Percentiles rank a stretch among this genome's conserved stretches.
These are phyloP conservation scores for Proisotoma minuta DNA, from an alignment of 2,888 invertebrate species.

Conservation along the genomic window DNA sequence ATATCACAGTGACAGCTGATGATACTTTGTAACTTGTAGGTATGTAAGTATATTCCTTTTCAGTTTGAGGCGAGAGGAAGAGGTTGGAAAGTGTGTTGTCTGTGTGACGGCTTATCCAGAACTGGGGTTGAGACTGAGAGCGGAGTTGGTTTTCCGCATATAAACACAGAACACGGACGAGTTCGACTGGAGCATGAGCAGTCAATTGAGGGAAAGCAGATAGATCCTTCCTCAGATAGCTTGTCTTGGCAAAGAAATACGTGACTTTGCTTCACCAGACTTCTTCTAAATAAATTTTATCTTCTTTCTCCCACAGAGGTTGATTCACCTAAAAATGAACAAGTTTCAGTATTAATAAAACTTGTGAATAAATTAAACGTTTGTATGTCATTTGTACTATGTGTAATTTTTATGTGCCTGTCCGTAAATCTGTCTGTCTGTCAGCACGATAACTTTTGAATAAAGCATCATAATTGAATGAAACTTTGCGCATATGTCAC, in stretches of 20 bases:
- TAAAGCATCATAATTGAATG: too few relatives aligned
- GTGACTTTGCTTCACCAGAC: neutral
- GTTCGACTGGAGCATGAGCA: conserved; percentile 13
- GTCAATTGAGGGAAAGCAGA: conserved; percentile 11
- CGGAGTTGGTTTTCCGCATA: neutral
- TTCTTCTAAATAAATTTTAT: conserved; percentile 1
- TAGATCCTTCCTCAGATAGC: neutral
- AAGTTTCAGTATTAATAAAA: too few relatives aligned
- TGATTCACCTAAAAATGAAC: too few relatives aligned
- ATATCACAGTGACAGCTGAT: neutral
- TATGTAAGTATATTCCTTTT: conserved; percentile 6
- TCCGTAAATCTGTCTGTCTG: too few relatives aligned
- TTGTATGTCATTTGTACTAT: too few relatives aligned
- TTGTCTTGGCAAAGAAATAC: neutral
- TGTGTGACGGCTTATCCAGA: conserved; percentile 1
- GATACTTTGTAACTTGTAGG: conserved; percentile 3
- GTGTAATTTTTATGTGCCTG: too few relatives aligned
- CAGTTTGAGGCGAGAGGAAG: conserved; percentile 1
- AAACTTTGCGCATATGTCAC: too few relatives aligned
- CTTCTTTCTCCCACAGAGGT: too few relatives aligned
- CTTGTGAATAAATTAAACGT: too few relatives aligned
- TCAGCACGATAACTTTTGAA: too few relatives aligned
- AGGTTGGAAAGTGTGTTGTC: neutral
- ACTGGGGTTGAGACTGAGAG: conserved; percentile 1
- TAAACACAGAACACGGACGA: neutral